Evolutionary conservation across 2,888 invertebrate genomes (phyloP).

Genomic region (Aleiodes alternator): DNA sequence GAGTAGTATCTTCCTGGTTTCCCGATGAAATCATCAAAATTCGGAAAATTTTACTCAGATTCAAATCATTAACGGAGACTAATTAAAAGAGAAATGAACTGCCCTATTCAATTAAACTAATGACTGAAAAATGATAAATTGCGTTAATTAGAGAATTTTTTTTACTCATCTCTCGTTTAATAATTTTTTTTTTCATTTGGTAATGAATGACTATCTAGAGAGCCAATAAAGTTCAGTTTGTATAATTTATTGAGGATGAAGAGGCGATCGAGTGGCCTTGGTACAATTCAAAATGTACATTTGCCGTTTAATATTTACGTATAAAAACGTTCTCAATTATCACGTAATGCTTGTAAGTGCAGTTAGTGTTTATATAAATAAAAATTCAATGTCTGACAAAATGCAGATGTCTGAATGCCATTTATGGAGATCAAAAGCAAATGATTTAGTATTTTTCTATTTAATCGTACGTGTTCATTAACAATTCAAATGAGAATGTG

Average conservation of each 20-base stretch:
- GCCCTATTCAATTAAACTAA: too few species aligned
- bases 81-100: too few species aligned
- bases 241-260: slow-evolving; percentile 29
- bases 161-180: not conserved
- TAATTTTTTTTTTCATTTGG: not conserved
- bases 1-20: too few species aligned
- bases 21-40: too few species aligned
- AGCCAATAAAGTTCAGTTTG: slow-evolving; percentile 8
- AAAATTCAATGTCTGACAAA: slow-evolving; percentile 8
- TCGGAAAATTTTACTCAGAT: too few species aligned
- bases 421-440: slow-evolving; percentile 23
- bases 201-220: slow-evolving; percentile 6
- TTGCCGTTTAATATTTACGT: slow-evolving; percentile 32
- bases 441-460: slow-evolving; percentile 23
- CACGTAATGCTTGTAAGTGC: slow-evolving; percentile 27
- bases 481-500: not conserved
- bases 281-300: slow-evolving; percentile 14
- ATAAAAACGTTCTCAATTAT: slow-evolving; percentile 27
- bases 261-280: slow-evolving; percentile 5
- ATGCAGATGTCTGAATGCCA: slow-evolving; percentile 20
- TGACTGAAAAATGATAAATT: too few species aligned
- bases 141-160: not conserved
- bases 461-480: not conserved
- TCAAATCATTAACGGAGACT: too few species aligned
- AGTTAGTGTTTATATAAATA: slow-evolving; percentile 14